phyloP scores from a whole-genome alignment of 2,888 invertebrate species.

The Drosophila barbarae region DNA sequence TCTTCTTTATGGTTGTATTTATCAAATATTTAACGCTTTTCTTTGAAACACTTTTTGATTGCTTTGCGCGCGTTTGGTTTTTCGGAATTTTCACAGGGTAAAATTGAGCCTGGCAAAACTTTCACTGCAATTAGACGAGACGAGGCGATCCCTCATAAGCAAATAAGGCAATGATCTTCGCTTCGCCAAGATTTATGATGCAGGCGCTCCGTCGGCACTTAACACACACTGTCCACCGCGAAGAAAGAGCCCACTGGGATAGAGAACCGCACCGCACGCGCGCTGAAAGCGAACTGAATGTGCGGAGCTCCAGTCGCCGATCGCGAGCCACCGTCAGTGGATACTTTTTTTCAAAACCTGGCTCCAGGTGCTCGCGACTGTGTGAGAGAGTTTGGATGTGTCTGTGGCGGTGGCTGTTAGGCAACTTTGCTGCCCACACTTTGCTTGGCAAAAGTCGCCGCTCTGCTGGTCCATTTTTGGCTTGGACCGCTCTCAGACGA shows the following conservation, averaged over 20 bases:
- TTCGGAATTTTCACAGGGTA: conserved; percentile 64
- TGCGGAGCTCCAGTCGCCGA: conserved; percentile 45
- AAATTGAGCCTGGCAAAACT: conserved; percentile 56
- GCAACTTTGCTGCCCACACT: conserved; percentile 74
- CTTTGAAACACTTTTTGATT: conserved; percentile 51
- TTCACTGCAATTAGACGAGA: conserved; percentile 57
- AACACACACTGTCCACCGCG: conserved; percentile 21
- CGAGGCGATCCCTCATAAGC: conserved; percentile 18
- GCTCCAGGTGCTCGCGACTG: conserved; percentile 35
- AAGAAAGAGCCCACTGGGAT: conserved; percentile 34
- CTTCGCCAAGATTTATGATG: conserved; percentile 21
- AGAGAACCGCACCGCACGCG: conserved; percentile 77
- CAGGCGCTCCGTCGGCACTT: conserved; percentile 20
- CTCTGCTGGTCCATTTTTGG: conserved; percentile 73
- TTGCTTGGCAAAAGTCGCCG: conserved; percentile 47
- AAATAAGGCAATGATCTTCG: conserved; percentile 41
- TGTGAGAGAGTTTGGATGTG: conserved; percentile 24
- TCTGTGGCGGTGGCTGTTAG: conserved; percentile 58
- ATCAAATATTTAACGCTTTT: conserved; percentile 52
- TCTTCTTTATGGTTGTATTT: conserved; percentile 36
- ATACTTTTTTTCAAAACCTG: conserved; percentile 28
- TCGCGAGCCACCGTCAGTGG: conserved; percentile 42
- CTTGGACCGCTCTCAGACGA: conserved; percentile 54
- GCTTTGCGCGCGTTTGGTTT: conserved; percentile 53
- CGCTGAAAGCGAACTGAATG: conserved; percentile 74